phyloP scores from a whole-genome alignment of 2,888 invertebrate species.

The Apamea epomidion region DNA sequence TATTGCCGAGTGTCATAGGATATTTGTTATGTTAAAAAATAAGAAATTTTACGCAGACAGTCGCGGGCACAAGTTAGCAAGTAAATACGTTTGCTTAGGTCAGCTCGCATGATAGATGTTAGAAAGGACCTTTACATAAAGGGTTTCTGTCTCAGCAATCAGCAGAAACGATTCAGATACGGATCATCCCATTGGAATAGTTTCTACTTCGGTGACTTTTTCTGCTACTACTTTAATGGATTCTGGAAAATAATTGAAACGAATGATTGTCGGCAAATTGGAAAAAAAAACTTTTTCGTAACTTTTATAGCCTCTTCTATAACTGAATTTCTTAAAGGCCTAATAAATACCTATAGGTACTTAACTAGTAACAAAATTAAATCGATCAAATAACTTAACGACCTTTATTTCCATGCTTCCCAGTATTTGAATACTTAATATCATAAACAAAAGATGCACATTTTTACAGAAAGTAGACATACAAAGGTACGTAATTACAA shows the following conservation, averaged over 20 bases:
- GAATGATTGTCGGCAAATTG: not conserved
- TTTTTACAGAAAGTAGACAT: not conserved
- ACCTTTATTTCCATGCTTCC: not conserved
- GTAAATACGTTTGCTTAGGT: not conserved
- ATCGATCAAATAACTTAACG: not conserved
- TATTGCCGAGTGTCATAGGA: not conserved
- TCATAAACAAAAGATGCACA: not conserved
- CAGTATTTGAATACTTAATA: not conserved
- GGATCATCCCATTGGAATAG: constrained; percentile 5
- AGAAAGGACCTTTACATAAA: constrained; percentile 11
- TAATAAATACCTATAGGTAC: not conserved
- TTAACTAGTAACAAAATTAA: not conserved
- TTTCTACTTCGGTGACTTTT: constrained; percentile 21
- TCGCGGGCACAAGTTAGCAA: not conserved
- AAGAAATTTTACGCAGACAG: not conserved
- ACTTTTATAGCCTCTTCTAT: not conserved
- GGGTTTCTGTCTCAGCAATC: constrained; percentile 9
- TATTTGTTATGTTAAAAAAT: not conserved
- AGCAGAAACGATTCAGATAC: not conserved
- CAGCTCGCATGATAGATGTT: constrained; percentile 9
- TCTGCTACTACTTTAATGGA: constrained; percentile 10
- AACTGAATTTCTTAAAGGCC: not conserved
- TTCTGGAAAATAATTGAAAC: constrained; percentile 11
- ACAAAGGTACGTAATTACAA: too few relatives aligned
- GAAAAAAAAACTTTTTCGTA: not conserved